Conservation (phyloP, 2,888 invertebrate genomes). For the Gryllus longicercus region DNA sequence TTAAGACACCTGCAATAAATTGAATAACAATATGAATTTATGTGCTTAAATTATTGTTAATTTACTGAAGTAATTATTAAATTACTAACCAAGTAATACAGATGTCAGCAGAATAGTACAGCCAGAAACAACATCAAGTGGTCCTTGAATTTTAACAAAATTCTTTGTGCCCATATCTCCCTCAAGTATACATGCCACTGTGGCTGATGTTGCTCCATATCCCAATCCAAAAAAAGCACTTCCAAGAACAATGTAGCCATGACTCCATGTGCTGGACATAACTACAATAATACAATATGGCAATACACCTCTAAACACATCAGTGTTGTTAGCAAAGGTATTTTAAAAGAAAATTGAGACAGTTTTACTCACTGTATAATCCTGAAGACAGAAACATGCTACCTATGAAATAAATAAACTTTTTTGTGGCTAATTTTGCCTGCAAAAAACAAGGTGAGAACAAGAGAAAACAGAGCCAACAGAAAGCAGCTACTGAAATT, state of each 20-base stretch:
- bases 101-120: neutral
- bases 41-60: too few relatives aligned
- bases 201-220: neutral
- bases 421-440: neutral
- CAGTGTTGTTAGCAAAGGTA: too few relatives aligned
- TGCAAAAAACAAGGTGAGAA: neutral
- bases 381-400: neutral
- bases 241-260: neutral
- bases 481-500: neutral
- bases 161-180: neutral
- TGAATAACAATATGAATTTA: too few relatives aligned
- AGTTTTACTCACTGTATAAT: neutral
- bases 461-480: neutral
- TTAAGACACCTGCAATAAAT: neutral
- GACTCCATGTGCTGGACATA: neutral
- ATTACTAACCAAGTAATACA: neutral
- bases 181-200: neutral
- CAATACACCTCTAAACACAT: too few relatives aligned
- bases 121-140: neutral
- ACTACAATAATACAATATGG: neutral
- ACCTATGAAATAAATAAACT: neutral
- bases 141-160: conserved; percentile 8
- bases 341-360: too few relatives aligned
- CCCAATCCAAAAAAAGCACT: neutral
- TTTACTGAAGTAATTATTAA: too few relatives aligned